These are phyloP conservation scores for Dynastes tityus DNA, from an alignment of 2,888 invertebrate species.

Conservation along the genomic window DNA sequence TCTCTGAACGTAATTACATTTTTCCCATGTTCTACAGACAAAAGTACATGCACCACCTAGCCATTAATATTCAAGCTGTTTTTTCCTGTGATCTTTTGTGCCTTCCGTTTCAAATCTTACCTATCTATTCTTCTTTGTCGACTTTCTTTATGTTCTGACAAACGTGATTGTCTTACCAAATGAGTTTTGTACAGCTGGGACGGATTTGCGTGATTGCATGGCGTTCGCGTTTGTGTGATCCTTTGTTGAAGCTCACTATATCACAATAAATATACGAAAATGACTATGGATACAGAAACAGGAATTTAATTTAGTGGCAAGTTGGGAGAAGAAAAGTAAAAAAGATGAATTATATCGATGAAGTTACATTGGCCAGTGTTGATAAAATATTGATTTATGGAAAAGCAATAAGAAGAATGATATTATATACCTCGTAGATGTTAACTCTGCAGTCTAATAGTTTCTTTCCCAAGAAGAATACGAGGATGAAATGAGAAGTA, in stretches of 20 bases:
- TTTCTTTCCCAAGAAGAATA: too few relatives aligned
- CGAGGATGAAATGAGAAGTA: too few relatives aligned
- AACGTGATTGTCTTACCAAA: conserved; percentile 48
- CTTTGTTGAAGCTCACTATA: conserved; percentile 21
- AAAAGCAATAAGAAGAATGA: too few relatives aligned
- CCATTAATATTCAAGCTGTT: conserved; percentile 34
- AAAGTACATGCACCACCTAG: neutral
- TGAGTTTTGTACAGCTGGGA: conserved; percentile 14
- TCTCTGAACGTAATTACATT: conserved; percentile 2
- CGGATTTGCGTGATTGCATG: conserved; percentile 36
- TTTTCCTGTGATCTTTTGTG: conserved; percentile 12
- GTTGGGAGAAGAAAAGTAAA: neutral
- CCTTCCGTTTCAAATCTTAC: conserved; percentile 16
- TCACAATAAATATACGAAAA: conserved; percentile 15
- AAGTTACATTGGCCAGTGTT: neutral
- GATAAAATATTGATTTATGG: too few relatives aligned
- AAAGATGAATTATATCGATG: conserved; percentile 3
- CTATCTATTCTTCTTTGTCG: conserved; percentile 44
- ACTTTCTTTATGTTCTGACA: conserved; percentile 40
- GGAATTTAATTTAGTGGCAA: neutral
- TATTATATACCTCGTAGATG: too few relatives aligned
- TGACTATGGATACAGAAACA: neutral
- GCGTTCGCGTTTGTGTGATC: conserved; percentile 13
- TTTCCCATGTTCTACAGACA: neutral
- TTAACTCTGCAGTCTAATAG: too few relatives aligned